phyloP scores from a whole-genome alignment of 2,113 vertebrate genomes.

The Tylochromis polylepis region DNA sequence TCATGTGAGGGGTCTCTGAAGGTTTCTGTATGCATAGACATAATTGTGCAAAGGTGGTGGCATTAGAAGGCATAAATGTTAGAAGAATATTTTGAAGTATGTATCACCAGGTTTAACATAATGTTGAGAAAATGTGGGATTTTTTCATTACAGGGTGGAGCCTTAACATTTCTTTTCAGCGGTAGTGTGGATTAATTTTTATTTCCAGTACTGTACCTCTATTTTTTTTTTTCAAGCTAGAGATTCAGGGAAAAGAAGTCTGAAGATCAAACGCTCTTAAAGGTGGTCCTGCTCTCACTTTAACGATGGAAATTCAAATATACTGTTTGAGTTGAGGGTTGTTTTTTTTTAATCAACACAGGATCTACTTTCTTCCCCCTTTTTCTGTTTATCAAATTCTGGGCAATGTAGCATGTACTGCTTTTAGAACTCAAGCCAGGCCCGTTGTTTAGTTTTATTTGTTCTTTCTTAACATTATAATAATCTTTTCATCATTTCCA shows the following conservation, averaged over 20 bases:
- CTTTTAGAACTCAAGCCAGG: constrained; percentile 70
- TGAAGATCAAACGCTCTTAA: constrained; percentile 37
- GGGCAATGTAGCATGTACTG: constrained; percentile 74
- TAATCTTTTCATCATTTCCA: constrained; percentile 68
- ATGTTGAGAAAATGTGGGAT: background rate
- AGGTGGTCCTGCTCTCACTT: constrained; percentile 50
- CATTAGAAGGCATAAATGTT: constrained; percentile 57
- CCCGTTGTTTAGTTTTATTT: constrained; percentile 23
- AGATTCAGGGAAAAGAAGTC: constrained; percentile 67
- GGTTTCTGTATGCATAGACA: constrained; percentile 57
- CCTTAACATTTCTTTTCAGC: constrained; percentile 63
- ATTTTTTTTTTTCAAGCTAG: background rate
- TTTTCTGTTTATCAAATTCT: constrained; percentile 67
- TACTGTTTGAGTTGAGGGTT: constrained; percentile 3
- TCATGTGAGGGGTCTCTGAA: constrained; percentile 38
- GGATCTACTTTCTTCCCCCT: constrained; percentile 16
- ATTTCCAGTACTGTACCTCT: constrained; percentile 57
- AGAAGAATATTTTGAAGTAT: constrained; percentile 54
- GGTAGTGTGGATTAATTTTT: constrained; percentile 14
- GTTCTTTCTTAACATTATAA: constrained; percentile 64
- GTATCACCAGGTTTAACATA: constrained; percentile 14
- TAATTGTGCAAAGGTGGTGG: constrained; percentile 57
- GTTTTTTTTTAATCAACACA: background rate
- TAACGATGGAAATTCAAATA: constrained; percentile 25
- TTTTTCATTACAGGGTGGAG: constrained; percentile 26